These are phyloP conservation scores for Gonocerus acuteangulatus DNA, from an alignment of 2,888 invertebrate genomes.

Conservation along the genomic window DNA sequence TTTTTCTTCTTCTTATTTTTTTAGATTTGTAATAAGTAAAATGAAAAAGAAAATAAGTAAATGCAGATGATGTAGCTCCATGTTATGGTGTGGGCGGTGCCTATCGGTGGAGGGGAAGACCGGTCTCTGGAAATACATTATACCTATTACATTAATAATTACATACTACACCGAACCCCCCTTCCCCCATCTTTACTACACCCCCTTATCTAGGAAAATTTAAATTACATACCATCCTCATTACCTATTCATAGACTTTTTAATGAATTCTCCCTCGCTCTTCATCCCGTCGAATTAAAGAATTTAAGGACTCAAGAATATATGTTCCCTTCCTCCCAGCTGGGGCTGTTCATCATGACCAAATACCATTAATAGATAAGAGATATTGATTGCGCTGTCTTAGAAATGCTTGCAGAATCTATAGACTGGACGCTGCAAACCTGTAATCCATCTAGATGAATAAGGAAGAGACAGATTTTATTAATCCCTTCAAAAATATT, in stretches of 20 bases:
- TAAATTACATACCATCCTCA: constrained; percentile 7
- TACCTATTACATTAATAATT: constrained; percentile 15
- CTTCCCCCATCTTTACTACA: not conserved
- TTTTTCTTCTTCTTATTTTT: not conserved
- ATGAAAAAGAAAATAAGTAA: too few relatives aligned
- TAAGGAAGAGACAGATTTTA: too few relatives aligned
- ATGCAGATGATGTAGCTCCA: constrained; percentile 4
- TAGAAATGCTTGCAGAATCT: too few relatives aligned
- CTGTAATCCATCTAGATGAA: too few relatives aligned
- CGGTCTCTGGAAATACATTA: constrained; percentile 18
- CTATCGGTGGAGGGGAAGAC: not conserved
- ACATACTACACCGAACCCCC: too few relatives aligned
- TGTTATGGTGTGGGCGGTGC: not conserved
- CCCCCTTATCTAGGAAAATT: constrained; percentile 11
- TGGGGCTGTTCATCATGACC: too few relatives aligned
- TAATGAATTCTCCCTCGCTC: constrained; percentile 1
- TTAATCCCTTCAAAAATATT: too few relatives aligned
- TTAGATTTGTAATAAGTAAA: not conserved
- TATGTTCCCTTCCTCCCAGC: too few relatives aligned
- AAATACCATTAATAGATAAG: too few relatives aligned
- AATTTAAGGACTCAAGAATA: too few relatives aligned
- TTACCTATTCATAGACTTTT: constrained; percentile 19
- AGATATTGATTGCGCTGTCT: too few relatives aligned
- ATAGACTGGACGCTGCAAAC: too few relatives aligned
- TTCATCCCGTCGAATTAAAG: not conserved